Base-by-base conservation (phyloP, 2,797 vertebrate species). In the Otolemur crassicaudatus region DNA sequence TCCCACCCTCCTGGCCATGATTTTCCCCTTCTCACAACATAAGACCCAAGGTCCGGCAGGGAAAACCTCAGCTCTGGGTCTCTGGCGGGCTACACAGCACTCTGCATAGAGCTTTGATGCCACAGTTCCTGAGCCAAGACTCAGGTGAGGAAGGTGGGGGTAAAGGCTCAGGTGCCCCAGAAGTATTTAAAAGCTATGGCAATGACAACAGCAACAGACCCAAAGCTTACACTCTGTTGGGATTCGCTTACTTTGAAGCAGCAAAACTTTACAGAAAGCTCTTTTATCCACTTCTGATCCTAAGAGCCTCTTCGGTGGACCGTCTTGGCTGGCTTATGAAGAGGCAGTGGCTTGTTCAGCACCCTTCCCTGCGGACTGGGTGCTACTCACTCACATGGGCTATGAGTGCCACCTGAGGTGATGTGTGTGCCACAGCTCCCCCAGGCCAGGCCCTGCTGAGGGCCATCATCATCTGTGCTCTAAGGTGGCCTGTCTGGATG, bases 21-120 rank as follows among this genome's bases (percentile, higher is more conserved):
- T 9, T 49, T 11, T 81, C 49, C 63, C 69, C 69, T 76, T 29
- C 43, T 56, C 69, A 79, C 31, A 31, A 34, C 40, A 46, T 22
- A 11, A 34, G 17, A 60, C 37, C 17, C 20, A 14, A 69, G 29
- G 79, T 37, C 75, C 19, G 25, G 37, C 7, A 3, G 43, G 23
- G 29, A 43, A 53, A 56, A 77, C 58, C 79, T 72, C 37, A 25
- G 60, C 53, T 75, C 72, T n/a, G 69, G 72, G 19, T 85, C 31
- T 22, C 31, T 3, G 46, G 23, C 5, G 3, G 34, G 80, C 37
- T 56, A 5, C 4, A 1, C 1, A 65, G 88, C 3, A 20, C 2
- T 7, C n/a, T 12, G 1, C 0, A 23, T 14, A 14, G 0, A 63
- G 12, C 43, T 60, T 40, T 29, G 77, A 65, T 1, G 12, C 70